Conservation (phyloP, 2,888 invertebrate species). For the Tenthredo scrophulariae region DNA sequence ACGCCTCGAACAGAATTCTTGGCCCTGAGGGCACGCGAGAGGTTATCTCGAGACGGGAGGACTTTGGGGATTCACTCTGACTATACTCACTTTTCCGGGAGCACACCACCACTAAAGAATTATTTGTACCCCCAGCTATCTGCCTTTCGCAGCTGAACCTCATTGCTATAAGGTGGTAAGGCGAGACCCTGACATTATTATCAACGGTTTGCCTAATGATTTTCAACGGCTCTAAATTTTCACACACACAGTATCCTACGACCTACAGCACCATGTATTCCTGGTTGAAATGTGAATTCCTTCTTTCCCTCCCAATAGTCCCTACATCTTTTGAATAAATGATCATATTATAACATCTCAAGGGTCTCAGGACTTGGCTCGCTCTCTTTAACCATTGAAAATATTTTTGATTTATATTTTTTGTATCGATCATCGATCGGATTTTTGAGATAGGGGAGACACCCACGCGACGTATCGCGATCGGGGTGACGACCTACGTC, state of each 20-base stretch:
- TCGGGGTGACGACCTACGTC: conserved; percentile 60
- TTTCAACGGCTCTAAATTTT: not conserved
- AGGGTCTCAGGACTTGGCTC: not conserved
- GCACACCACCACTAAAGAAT: conserved; percentile 63
- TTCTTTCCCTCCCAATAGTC: not conserved
- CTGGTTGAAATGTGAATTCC: not conserved
- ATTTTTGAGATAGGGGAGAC: not conserved
- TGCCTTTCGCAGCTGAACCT: conserved; percentile 40
- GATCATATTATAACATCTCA: not conserved
- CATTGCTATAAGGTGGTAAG: not conserved
- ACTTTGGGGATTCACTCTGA: conserved; percentile 59
- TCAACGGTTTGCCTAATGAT: not conserved
- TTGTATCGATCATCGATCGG: not conserved
- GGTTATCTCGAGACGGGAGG: conserved; percentile 65
- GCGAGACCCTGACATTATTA: not conserved
- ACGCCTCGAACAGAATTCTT: conserved; percentile 29
- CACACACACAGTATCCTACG: not conserved
- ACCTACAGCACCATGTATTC: not conserved
- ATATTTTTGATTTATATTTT: not conserved
- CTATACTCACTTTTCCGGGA: conserved; percentile 61
- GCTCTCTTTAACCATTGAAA: not conserved
- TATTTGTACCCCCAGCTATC: conserved; percentile 64
- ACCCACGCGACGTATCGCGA: not conserved
- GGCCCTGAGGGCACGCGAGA: conserved; percentile 17
- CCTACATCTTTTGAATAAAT: not conserved